Base-by-base conservation (phyloP, 1,140 invertebrate genomes). In the Bombus cullumanus region DNA sequence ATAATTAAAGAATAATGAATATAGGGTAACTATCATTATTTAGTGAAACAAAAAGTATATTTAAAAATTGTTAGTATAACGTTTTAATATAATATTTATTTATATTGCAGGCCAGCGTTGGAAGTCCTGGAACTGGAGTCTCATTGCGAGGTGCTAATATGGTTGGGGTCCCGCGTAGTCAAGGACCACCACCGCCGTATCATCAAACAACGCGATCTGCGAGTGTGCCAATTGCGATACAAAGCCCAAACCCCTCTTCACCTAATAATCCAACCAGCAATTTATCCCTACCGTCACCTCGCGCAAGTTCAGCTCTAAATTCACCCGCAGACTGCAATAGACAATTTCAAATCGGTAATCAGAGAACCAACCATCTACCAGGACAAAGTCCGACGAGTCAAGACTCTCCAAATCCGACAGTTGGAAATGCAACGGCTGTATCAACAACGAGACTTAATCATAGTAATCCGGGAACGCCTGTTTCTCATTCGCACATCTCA, bases 121-220 rank as follows among this genome's bases (percentile, higher is more conserved):
- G 94, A 82, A 95, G 94, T 93, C 94, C 95, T 10, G 93, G 93
- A 71, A 86, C 80, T 28, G 83, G 83, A 22, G 96, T 95, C 75
- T 94, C 96, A 66, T 95, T 96, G 43, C 93, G 95, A 59, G 94
- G 94, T 83, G 90, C 92, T 15, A 94, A 93, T 43, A 95, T 96
- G 64, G 93, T 93, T 47, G 96, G 95, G 83, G 95, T 95, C 15
- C 96, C 96, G 18, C 96, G 96, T 71, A 96, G 96, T 86, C 98
- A 98, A 95, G 98, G 98, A 15, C 98, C 98, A 12, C 98, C 98
- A 5, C 98, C 98, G 10, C 97, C 98, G 25, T 98, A 98, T 95
- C 97, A 97, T 93, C 97, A 97, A 92, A 97, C 97, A 71, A 97
- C 97, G 87, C 95, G 98, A 90, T 98, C 97, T 69, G 97, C 98